Base-by-base conservation (phyloP, 2,888 invertebrate genomes). In the Luperina nickerlii region DNA sequence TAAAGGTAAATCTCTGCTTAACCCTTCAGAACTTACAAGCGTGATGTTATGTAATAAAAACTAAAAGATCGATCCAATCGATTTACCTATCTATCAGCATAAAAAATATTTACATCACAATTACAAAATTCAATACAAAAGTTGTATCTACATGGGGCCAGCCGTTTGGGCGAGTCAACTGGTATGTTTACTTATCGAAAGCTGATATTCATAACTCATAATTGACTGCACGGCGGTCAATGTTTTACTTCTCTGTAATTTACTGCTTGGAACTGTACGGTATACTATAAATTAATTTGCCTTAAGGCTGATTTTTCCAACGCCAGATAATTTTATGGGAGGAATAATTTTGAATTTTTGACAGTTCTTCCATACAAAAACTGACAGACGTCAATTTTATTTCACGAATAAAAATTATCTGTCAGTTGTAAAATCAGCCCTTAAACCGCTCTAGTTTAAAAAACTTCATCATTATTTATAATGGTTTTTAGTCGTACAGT, bases 151-250 rank as follows among this genome's bases (percentile, higher is more conserved):
- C 63, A 80, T 48, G 74, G 38, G 45, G 68, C 48, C 54, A 83
- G 67, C 6, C 20, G 57, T 7, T 32, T 13, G 7, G 24, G 38
- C 72, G 38, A 66, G 67, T 78, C 60, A 6, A 85, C 42, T 72
- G 51, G 71, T 72, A 54, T 75, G 62, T 72, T 77, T 66, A 78
- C 74, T 78, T 75, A 68, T 82, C 68, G 69, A 83, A 70, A 68
- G 62, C 57, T 72, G 67, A 86, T 74, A 73, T 75, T 69, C 68
- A 78, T 75, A 86, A 82, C 42, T 84, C 81, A 84, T 79, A 82
- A 76, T 84, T 77, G 79, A 78, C 86, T 70, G 80, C 54, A 38
- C 67, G 38, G 71, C 38, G 60, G 54, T 51, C 27, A 75, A 62
- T 85, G 67, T 82, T 75, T 78, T 27, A 86, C 71, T 74, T 72